Evolutionary conservation across 2,113 vertebrate species (phyloP).

Genomic region (Nannospalax galili): DNA sequence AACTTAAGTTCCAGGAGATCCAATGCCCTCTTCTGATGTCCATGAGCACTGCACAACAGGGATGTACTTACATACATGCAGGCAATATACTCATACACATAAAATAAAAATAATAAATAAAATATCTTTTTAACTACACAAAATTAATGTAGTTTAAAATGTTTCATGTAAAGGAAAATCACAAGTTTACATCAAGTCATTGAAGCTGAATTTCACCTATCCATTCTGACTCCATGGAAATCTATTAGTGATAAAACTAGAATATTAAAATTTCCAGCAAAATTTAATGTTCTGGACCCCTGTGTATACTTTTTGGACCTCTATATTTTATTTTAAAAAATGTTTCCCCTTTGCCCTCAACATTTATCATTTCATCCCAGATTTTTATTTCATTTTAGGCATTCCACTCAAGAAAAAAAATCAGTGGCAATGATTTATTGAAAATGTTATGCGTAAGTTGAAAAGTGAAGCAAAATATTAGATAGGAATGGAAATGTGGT

Average conservation of each 20-base stretch:
- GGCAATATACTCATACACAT: too few species aligned
- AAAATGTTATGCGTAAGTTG: slow-evolving; percentile 15
- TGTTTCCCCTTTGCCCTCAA: neutral
- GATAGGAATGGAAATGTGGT: neutral
- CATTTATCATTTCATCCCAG: neutral
- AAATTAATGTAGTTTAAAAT: slow-evolving; percentile 21
- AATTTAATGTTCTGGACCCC: neutral
- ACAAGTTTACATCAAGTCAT: neutral
- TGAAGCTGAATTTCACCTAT: slow-evolving; percentile 22
- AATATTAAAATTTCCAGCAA: slow-evolving; percentile 22
- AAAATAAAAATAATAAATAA: too few species aligned
- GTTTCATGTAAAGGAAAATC: neutral
- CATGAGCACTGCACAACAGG: too few species aligned
- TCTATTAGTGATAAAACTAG: neutral
- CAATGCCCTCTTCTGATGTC: too few species aligned
- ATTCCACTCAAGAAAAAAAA: neutral
- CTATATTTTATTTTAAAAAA: slow-evolving; percentile 41
- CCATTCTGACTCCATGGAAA: neutral
- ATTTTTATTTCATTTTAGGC: slow-evolving; percentile 25
- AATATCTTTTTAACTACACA: neutral
- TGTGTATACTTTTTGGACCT: neutral
- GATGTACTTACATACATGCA: too few species aligned
- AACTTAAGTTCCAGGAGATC: too few species aligned
- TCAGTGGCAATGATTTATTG: slow-evolving; percentile 15
- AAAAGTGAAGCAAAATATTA: slow-evolving; percentile 44